Conservation (phyloP, 2,797 vertebrate genomes). For the Heteromormyrus szaboi region DNA sequence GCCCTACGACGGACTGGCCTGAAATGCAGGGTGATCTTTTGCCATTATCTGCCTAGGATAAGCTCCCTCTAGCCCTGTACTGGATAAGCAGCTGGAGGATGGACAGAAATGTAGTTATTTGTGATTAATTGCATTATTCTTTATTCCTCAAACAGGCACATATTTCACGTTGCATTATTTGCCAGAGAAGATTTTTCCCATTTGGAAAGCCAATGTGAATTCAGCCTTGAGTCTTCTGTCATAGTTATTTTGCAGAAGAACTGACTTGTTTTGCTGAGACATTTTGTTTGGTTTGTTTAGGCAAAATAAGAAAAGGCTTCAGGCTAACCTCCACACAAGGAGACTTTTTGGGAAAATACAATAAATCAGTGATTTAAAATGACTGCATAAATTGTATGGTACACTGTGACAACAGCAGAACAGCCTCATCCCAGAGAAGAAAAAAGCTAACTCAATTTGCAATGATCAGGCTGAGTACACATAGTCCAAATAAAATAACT, state of each 20-base stretch:
- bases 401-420: background rate
- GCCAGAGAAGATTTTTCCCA: background rate
- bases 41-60: background rate
- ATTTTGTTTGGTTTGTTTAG: background rate
- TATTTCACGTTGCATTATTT: background rate
- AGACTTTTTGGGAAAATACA: background rate
- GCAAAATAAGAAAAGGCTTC: background rate
- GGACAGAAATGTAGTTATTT: background rate
- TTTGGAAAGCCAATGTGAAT: background rate
- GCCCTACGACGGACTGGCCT: background rate
- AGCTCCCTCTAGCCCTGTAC: background rate
- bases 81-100: background rate
- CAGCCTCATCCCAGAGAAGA: background rate
- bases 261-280: constrained; percentile 10
- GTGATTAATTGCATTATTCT: background rate
- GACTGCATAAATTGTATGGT: background rate
- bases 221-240: constrained; percentile 7
- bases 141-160: background rate
- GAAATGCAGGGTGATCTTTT: background rate
- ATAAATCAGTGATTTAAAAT: constrained; percentile 1
- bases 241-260: background rate
- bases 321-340: background rate
- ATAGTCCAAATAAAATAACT: background rate
- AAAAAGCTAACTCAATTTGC: constrained; percentile 6
- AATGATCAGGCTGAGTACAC: background rate